Conservation (phyloP, 2,113 vertebrate genomes). For the Menura novaehollandiae region DNA sequence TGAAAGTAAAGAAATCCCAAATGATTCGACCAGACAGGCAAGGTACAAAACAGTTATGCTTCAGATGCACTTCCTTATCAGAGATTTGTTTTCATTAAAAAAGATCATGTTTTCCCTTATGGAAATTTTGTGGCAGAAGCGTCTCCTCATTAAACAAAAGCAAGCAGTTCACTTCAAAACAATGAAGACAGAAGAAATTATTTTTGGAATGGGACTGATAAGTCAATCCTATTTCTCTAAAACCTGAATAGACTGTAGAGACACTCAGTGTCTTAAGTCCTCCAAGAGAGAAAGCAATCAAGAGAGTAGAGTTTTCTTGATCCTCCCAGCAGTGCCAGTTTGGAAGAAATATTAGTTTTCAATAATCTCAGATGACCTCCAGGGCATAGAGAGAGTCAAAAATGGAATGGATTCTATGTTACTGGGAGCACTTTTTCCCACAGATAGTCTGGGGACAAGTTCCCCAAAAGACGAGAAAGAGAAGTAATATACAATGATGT, state of each 20-base stretch:
- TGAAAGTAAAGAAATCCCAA: neutral
- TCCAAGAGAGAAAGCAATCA: neutral
- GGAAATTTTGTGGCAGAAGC: neutral
- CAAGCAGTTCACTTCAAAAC: neutral
- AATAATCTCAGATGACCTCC: neutral
- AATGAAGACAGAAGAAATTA: neutral
- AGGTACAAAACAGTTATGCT: neutral
- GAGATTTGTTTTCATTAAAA: neutral
- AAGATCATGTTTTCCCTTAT: neutral
- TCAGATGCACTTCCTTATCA: neutral
- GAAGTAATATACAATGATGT: neutral
- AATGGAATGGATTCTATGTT: neutral
- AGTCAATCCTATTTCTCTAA: neutral
- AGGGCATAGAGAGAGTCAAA: neutral
- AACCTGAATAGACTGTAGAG: neutral
- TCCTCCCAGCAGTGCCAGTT: neutral
- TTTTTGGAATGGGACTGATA: neutral
- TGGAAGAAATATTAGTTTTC: conserved; percentile 6
- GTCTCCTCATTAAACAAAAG: neutral
- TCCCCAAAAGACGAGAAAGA: neutral
- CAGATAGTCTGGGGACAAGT: neutral
- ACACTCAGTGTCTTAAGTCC: neutral
- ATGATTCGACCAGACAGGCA: neutral
- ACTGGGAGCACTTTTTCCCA: neutral
- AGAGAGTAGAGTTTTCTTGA: neutral